Evolutionary conservation across 2,888 invertebrate species (phyloP).

Genomic region (Agonopterix heracliana): DNA sequence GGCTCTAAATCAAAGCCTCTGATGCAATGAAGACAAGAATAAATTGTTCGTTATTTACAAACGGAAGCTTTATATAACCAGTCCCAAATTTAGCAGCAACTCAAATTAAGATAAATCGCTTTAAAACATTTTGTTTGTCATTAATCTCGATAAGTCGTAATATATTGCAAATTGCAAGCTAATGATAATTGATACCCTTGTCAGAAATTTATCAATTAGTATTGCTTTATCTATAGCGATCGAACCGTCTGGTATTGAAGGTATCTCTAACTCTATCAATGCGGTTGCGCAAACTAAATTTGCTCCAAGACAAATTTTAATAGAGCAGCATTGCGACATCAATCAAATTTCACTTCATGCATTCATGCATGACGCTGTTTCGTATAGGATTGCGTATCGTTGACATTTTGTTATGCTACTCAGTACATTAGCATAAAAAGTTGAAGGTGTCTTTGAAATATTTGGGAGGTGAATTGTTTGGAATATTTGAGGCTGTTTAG

Average conservation of each 20-base stretch:
- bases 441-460: slow-evolving; percentile 33
- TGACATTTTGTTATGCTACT: slow-evolving; percentile 49
- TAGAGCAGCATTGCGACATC: slow-evolving; percentile 45
- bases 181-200: slow-evolving; percentile 38
- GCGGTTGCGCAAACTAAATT: slow-evolving; percentile 37
- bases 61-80: background rate
- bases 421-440: slow-evolving; percentile 52
- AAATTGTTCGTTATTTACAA: background rate
- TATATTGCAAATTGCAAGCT: slow-evolving; percentile 14
- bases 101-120: slow-evolving; percentile 11
- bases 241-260: slow-evolving; percentile 14
- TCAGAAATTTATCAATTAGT: slow-evolving; percentile 40
- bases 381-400: slow-evolving; percentile 41
- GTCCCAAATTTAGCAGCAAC: background rate
- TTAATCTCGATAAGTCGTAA: slow-evolving; percentile 15
- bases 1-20: background rate
- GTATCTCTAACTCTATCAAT: slow-evolving; percentile 19
- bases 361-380: slow-evolving; percentile 30
- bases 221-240: slow-evolving; percentile 26
- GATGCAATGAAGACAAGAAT: background rate
- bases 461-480: slow-evolving; percentile 8
- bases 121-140: slow-evolving; percentile 11
- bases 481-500: too few relatives aligned
- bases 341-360: slow-evolving; percentile 28
- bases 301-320: slow-evolving; percentile 38